Percentiles rank a stretch among this genome's conserved stretches.
Conservation (phyloP, 2,797 vertebrate species). For the Cetoscarus ocellatus region DNA sequence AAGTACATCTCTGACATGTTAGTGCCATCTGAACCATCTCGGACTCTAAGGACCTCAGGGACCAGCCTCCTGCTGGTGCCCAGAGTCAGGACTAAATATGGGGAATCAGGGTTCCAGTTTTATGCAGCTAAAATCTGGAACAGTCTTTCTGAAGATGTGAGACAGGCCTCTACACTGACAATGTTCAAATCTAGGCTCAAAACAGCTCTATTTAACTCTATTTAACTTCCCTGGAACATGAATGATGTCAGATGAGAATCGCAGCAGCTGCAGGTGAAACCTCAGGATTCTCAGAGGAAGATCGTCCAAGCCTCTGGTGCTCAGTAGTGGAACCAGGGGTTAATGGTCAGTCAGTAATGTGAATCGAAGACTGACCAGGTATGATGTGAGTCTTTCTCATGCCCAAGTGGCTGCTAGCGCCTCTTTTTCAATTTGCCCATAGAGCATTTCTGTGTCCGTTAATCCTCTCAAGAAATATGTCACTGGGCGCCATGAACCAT, state of each 20-base stretch:
- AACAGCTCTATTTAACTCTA: too few species aligned
- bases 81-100: too few species aligned
- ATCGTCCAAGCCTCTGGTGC: slow-evolving; percentile 8
- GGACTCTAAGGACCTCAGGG: too few species aligned
- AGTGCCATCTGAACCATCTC: too few species aligned
- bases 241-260: background rate
- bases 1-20: too few species aligned
- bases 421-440: background rate
- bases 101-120: too few species aligned
- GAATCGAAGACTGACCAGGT: background rate
- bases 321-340: slow-evolving; percentile 16
- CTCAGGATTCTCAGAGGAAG: slow-evolving; percentile 12
- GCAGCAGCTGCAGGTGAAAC: slow-evolving; percentile 9
- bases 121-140: too few species aligned
- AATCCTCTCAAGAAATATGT: background rate
- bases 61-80: too few species aligned
- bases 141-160: too few species aligned
- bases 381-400: background rate
- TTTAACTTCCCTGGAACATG: background rate
- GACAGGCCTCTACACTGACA: too few species aligned
- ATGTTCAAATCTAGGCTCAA: too few species aligned
- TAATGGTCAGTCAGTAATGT: slow-evolving; percentile 10
- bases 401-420: background rate
- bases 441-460: background rate
- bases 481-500: background rate